A percentile compares a stretch with the other conserved stretches of the same genome.
phyloP scores from a whole-genome alignment of 2,888 invertebrate species.

The Iphiclides podalirius region DNA sequence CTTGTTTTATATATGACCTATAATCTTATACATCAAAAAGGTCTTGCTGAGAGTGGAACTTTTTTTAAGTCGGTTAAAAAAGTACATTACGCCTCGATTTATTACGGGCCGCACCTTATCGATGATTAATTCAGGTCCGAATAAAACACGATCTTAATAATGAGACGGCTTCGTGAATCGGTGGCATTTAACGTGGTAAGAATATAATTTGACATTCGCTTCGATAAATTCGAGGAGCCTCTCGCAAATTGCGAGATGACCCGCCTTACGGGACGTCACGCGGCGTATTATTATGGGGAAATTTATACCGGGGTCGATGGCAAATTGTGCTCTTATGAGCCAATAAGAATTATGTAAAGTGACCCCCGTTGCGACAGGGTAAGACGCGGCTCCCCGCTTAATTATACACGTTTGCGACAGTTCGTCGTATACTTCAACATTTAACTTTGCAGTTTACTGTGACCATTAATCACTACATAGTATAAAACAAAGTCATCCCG shows the following conservation, averaged over 20 bases:
- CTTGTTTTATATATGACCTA: too few relatives aligned
- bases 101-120: background rate
- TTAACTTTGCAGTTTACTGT: too few relatives aligned
- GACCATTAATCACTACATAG: too few relatives aligned
- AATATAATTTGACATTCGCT: slow-evolving; percentile 65
- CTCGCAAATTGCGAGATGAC: slow-evolving; percentile 32
- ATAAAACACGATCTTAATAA: slow-evolving; percentile 25
- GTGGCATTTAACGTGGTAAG: slow-evolving; percentile 47
- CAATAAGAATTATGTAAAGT: slow-evolving; percentile 57
- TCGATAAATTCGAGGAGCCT: slow-evolving; percentile 50
- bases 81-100: too few relatives aligned
- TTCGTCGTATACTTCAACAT: slow-evolving; percentile 1
- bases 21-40: too few relatives aligned
- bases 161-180: slow-evolving; percentile 41
- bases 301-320: slow-evolving; percentile 47
- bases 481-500: too few relatives aligned
- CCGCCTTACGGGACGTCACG: slow-evolving; percentile 38
- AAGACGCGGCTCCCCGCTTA: slow-evolving; percentile 45
- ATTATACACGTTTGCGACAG: slow-evolving; percentile 46
- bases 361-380: slow-evolving; percentile 44
- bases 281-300: slow-evolving; percentile 49
- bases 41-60: too few relatives aligned
- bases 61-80: too few relatives aligned
- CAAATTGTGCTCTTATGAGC: slow-evolving; percentile 48
- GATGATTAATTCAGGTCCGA: background rate